A percentile compares a stretch with the other conserved stretches of the same genome.
These are phyloP conservation scores for Gouania willdenowi DNA, from an alignment of 2,797 vertebrate genomes.

Conservation along the genomic window DNA sequence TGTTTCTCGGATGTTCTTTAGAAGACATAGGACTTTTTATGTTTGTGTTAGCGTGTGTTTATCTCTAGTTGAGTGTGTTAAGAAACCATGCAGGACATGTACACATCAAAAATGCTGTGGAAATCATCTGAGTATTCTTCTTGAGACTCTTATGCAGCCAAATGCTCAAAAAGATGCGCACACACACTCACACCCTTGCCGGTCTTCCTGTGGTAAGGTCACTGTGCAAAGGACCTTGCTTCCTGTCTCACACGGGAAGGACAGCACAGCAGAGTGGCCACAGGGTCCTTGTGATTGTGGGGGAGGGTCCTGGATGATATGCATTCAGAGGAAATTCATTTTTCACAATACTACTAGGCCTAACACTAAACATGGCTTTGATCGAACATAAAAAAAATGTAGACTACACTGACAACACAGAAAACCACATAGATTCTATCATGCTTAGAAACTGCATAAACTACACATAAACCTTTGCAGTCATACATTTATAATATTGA, in stretches of 20 bases:
- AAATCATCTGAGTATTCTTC: slow-evolving; percentile 10
- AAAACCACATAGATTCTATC: too few relatives aligned
- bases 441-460: too few relatives aligned
- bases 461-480: too few relatives aligned
- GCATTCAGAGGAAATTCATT: too few relatives aligned
- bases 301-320: too few relatives aligned
- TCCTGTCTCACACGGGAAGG: slow-evolving; percentile 75
- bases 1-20: slow-evolving; percentile 50
- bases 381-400: too few relatives aligned
- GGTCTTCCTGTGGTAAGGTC: slow-evolving; percentile 68
- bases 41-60: slow-evolving; percentile 77
- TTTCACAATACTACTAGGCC: too few relatives aligned
- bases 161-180: too few relatives aligned
- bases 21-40: slow-evolving; percentile 76
- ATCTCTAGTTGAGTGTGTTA: slow-evolving; percentile 82
- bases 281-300: too few relatives aligned
- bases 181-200: slow-evolving; percentile 12
- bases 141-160: neutral
- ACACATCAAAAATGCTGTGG: slow-evolving; percentile 76
- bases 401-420: too few relatives aligned
- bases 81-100: slow-evolving; percentile 86
- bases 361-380: too few relatives aligned
- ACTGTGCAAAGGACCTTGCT: slow-evolving; percentile 54
- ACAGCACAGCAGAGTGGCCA: slow-evolving; percentile 20
- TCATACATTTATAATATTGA: too few relatives aligned